Conservation (phyloP, 2,797 vertebrate species). For the Potorous gilbertii region DNA sequence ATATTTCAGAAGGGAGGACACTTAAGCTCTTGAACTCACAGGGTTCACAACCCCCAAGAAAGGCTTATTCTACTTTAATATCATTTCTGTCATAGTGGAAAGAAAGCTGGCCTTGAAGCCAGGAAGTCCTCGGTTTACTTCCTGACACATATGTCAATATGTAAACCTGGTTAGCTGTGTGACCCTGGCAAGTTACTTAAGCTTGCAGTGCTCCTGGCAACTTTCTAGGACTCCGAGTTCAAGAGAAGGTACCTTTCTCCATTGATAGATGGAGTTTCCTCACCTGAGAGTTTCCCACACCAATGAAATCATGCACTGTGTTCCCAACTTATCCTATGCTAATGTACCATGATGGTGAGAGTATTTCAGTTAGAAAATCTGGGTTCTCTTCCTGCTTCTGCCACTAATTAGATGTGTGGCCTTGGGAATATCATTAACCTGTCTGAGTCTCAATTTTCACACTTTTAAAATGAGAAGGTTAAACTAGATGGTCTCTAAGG, state of each 20-base stretch:
- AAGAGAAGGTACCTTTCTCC: neutral
- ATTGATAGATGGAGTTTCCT: neutral
- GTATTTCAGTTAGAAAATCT: neutral
- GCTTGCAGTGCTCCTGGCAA: neutral
- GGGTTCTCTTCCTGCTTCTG: neutral
- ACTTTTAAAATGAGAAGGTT: neutral
- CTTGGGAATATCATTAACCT: neutral
- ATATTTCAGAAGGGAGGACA: conserved; percentile 80
- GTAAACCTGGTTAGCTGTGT: neutral
- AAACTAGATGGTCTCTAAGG: neutral
- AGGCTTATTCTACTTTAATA: conserved; percentile 58
- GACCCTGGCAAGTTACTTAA: neutral
- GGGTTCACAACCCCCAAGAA: conserved; percentile 77
- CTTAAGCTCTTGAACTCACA: conserved; percentile 71
- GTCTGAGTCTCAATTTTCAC: neutral
- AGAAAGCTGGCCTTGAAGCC: neutral
- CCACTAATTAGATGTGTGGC: neutral
- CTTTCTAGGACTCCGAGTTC: neutral
- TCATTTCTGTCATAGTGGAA: neutral
- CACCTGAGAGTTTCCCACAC: neutral
- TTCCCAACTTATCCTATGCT: neutral
- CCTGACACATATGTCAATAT: neutral
- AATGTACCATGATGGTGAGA: neutral
- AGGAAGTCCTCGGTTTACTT: neutral
- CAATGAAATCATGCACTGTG: neutral